Conservation (phyloP, 2,113 vertebrate species). For the Lophius piscatorius region DNA sequence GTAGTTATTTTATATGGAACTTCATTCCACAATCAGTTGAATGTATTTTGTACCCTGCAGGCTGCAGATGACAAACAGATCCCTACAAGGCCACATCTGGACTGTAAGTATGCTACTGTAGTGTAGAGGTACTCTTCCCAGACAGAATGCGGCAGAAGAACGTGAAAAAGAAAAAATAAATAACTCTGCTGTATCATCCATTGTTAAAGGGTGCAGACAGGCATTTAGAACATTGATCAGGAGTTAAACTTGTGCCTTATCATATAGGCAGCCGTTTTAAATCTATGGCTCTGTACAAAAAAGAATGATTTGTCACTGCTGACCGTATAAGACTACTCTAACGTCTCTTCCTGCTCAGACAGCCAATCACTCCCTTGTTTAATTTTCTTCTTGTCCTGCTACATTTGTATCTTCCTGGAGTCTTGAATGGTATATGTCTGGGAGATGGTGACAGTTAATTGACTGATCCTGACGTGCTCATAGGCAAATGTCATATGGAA, state of each 20-base stretch:
- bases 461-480: constrained; percentile 55
- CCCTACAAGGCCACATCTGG: constrained; percentile 22
- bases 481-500: constrained; percentile 56
- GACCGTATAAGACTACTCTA: constrained; percentile 13
- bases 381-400: constrained; percentile 17
- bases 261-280: constrained; percentile 44
- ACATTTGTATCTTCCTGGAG: constrained; percentile 35
- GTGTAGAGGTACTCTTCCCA: constrained; percentile 4
- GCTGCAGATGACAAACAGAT: constrained; percentile 56
- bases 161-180: constrained; percentile 9
- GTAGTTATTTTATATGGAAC: too few species aligned
- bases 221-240: constrained; percentile 29
- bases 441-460: constrained; percentile 48
- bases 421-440: constrained; percentile 56
- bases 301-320: constrained; percentile 30
- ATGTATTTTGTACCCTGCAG: too few species aligned
- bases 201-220: constrained; percentile 10
- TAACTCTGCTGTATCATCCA: constrained; percentile 21
- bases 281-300: constrained; percentile 19
- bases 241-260: constrained; percentile 37
- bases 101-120: constrained; percentile 1
- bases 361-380: constrained; percentile 40
- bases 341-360: constrained; percentile 29
- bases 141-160: constrained; percentile 15
- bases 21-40: too few species aligned